Conservation (phyloP, 2,888 invertebrate species). For the Amorpha juglandis region DNA sequence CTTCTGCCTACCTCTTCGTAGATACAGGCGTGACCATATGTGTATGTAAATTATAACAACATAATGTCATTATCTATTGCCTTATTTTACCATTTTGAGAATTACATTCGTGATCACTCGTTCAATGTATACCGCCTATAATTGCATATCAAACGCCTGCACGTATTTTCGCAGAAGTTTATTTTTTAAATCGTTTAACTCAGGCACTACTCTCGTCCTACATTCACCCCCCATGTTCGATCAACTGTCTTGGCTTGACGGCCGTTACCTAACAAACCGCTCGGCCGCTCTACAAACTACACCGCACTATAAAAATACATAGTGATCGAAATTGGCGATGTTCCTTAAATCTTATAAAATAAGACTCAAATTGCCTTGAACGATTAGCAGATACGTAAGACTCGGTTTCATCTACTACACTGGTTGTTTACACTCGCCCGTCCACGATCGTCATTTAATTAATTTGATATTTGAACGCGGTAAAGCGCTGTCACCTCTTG, state of each 20-base stretch:
- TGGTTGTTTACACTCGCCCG: slow-evolving; percentile 72
- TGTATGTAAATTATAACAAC: not conserved
- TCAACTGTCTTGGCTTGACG: slow-evolving; percentile 72
- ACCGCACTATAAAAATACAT: slow-evolving; percentile 46
- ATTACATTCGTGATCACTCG: slow-evolving; percentile 33
- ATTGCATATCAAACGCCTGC: slow-evolving; percentile 44
- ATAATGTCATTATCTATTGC: not conserved
- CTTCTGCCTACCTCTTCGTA: too few relatives aligned
- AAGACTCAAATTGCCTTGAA: slow-evolving; percentile 55
- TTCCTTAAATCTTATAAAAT: slow-evolving; percentile 43
- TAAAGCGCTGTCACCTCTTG: slow-evolving; percentile 60
- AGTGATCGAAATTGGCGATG: slow-evolving; percentile 35
- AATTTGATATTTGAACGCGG: slow-evolving; percentile 77
- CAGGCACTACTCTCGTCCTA: slow-evolving; percentile 59
- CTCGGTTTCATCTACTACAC: slow-evolving; percentile 64
- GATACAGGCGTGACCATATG: too few relatives aligned
- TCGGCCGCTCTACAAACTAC: slow-evolving; percentile 67
- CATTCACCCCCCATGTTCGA: slow-evolving; percentile 79
- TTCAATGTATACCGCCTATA: slow-evolving; percentile 34
- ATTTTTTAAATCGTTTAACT: slow-evolving; percentile 61
- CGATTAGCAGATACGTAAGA: slow-evolving; percentile 44
- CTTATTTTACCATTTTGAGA: slow-evolving; percentile 25
- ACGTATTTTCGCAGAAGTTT: slow-evolving; percentile 39
- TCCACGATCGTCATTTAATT: slow-evolving; percentile 75
- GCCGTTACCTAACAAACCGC: slow-evolving; percentile 78